Percentiles rank a stretch among this genome's conserved stretches.
These are phyloP conservation scores for Leuctra nigra DNA, from an alignment of 2,888 invertebrate species.

Conservation along the genomic window DNA sequence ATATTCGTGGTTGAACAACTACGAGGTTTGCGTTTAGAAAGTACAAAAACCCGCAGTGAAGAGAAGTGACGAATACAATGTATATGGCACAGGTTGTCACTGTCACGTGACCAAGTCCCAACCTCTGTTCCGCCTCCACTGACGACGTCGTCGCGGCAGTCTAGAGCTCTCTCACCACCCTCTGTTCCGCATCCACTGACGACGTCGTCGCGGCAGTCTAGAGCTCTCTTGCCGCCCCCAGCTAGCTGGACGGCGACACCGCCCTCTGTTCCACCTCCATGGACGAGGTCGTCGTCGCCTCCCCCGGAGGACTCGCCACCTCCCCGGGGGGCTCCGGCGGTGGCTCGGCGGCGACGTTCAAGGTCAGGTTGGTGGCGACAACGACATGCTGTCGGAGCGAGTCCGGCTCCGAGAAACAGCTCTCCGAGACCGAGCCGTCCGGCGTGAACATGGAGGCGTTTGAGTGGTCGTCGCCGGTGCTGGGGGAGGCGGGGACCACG, in stretches of 20 bases:
- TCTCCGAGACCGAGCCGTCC: conserved; percentile 34
- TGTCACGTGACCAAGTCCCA: no score
- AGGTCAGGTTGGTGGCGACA: conserved; percentile 25
- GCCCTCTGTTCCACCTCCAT: conserved; percentile 18
- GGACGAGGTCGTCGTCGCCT: conserved; percentile 1
- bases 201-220: no score
- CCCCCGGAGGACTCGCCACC: background rate
- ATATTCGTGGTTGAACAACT: no score
- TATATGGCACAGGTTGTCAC: no score
- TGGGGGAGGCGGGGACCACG: conserved; percentile 19
- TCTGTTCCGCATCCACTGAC: no score
- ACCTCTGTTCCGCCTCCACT: no score
- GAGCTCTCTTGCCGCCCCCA: no score
- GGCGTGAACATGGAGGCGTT: conserved; percentile 33
- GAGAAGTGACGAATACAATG: no score
- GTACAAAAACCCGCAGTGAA: no score
- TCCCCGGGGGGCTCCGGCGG: conserved; percentile 17
- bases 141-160: no score
- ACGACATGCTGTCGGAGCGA: conserved; percentile 22
- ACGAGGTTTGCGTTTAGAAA: no score
- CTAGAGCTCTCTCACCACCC: no score
- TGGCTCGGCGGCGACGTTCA: conserved; percentile 23
- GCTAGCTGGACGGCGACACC: conserved; percentile 28
- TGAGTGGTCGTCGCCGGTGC: conserved; percentile 32
- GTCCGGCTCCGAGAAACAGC: conserved; percentile 28